Evolutionary conservation across 2,113 vertebrate genomes (phyloP), one percentile per base, ranked within the genome.

Genomic region (Micronycteris hirsuta): DNA sequence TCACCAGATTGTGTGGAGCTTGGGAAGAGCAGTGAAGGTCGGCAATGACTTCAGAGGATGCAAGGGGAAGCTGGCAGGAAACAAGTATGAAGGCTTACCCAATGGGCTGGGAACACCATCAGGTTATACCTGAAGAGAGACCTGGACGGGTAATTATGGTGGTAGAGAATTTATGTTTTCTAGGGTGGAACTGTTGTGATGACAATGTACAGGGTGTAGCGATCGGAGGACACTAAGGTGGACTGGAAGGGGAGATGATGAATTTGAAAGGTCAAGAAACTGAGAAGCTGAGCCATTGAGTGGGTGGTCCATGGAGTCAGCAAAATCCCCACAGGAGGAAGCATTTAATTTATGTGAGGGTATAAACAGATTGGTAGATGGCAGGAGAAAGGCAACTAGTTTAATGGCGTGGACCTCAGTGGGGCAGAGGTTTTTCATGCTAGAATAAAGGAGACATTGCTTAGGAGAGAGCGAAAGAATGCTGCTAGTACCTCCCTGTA

Each of bases 181-280:
- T 20, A 81, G 43, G 76, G 31, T 68, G 4, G 52, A 73, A 45
- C 43, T 33, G 17, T 65, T 80, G 12, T 33, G 36, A 76, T 93
- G 90, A 81, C 56, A 65, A 73, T 76, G 68, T 31, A 24, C 36
- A 92, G 49, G 87, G 84, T 63, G 33, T 68, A 81, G 54, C 45
- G 36, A 22, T 0, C n/a, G 24, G 19, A 92, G 63, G 58, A 58
- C 78, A 80, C 31, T 26, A 17, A 58, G 22, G 15, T 67, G 80
- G 56, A 49, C 19, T 49, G 31, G 65, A 93, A 88, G 41, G 20
- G 56, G 89, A 84, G 80, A 81, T 1, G 3, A 17, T 74, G 49
- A 52, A 68, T 86, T n/a, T 65, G 80, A 92, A 95, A 89, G n/a
- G 38, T 77, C 80, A 83, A 65, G 80, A 45, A 91, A 78, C n/a